Base-by-base conservation (phyloP, 2,888 invertebrate species). In the Crossocerus cetratus region DNA sequence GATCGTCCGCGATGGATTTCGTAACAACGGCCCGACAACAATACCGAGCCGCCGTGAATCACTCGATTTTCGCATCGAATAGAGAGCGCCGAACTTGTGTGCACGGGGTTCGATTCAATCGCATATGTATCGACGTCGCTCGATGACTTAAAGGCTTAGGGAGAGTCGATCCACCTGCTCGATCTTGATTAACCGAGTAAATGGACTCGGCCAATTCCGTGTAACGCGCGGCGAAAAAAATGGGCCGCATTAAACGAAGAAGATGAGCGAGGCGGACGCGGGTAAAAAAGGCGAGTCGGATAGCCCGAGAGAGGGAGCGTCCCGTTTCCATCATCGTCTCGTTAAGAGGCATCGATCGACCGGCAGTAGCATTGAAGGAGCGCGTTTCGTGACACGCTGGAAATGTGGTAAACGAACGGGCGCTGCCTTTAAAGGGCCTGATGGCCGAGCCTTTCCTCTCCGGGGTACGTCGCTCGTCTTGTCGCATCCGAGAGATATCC, bases 381-480 rank as follows among this genome's bases (percentile, higher is more conserved):
- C n/a, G 67, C 49, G 49, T 71, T 62, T 22, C 63, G 77, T 66
- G 76, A 74, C 80, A 75, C 76, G 78, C 60, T 81, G 77, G 76
- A 81, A 80, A 80, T 73, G 78, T 72, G 76, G 76, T 80, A 76
- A 83, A 83, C 84, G 82, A 81, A 84, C 53, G 69, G 65, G 72
- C 76, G 76, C 77, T 86, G 71, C 82, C 86, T 83, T 86, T 84
- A 84, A 86, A 86, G 84, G 84, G 82, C 55, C 60, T 64, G 32
- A 23, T 14, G 21, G 60, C 44, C 61, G 22, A 63, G 45, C 54
- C 42, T 57, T 65, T 23, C n/a, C 43, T 32, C 59, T 23, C 49
- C 13, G 60, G 13, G 55, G 54, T 63, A 68, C 71, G 69, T 76
- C 71, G 69, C 78, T 18, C 65, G 65, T 70, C 77, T 69, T 62